These are phyloP conservation scores for Trichosurus vulpecula DNA, from an alignment of 2,797 vertebrate species.

Conservation along the genomic window DNA sequence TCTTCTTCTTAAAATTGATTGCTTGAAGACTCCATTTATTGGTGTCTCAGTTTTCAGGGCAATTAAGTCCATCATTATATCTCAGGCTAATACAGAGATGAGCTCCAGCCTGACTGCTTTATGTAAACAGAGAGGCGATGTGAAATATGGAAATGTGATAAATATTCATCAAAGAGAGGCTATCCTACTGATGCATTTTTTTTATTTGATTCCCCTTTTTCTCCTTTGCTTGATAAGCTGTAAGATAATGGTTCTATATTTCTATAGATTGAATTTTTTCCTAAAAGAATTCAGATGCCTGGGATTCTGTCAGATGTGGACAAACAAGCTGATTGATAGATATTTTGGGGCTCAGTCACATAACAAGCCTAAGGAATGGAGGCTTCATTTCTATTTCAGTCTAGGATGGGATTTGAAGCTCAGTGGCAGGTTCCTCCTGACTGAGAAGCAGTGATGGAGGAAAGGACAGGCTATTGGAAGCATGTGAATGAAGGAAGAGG, in stretches of 20 bases:
- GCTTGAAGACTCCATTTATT: conserved; percentile 67
- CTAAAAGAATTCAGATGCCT: conserved; percentile 63
- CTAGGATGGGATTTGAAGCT: conserved; percentile 69
- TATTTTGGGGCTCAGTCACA: conserved; percentile 55
- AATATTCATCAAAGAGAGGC: conserved; percentile 74
- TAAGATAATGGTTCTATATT: conserved; percentile 74
- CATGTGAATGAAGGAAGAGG: conserved; percentile 63
- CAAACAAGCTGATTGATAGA: conserved; percentile 72
- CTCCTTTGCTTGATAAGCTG: conserved; percentile 55
- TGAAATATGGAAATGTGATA: conserved; percentile 76
- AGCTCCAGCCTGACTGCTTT: conserved; percentile 68
- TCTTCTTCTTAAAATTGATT: conserved; percentile 8
- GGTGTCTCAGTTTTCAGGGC: conserved; percentile 73
- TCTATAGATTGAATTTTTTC: conserved; percentile 74
- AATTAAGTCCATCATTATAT: conserved; percentile 63
- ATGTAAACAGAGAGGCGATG: conserved; percentile 74
- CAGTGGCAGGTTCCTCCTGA: conserved; percentile 53
- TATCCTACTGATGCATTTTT: conserved; percentile 46
- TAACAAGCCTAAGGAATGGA: conserved; percentile 71
- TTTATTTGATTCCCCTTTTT: background rate
- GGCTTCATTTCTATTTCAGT: conserved; percentile 72
- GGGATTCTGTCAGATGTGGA: conserved; percentile 71
- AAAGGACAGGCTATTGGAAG: conserved; percentile 54
- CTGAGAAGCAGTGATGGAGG: conserved; percentile 58
- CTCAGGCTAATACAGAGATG: conserved; percentile 73